Conservation (phyloP, 2,888 invertebrate species). For the Latrodectus elegans region DNA sequence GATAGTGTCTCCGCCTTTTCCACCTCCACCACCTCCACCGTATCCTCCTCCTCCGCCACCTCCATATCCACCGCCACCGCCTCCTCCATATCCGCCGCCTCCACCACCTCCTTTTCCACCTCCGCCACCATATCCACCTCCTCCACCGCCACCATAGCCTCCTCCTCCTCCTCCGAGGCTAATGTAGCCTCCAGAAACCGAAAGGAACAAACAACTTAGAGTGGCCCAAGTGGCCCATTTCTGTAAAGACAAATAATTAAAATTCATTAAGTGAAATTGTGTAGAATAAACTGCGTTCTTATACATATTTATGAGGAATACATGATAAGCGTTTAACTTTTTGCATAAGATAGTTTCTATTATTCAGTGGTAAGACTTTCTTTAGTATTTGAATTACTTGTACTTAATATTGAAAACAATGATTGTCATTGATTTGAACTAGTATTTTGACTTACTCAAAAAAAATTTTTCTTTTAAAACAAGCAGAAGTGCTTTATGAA, state of each 20-base stretch:
- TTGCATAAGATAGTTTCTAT: too few relatives aligned
- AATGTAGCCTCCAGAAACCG: slow-evolving; percentile 40
- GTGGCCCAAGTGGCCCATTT: slow-evolving; percentile 47
- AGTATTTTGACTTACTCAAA: too few relatives aligned
- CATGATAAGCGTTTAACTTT: too few relatives aligned
- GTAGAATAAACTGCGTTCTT: too few relatives aligned
- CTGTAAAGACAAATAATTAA: slow-evolving; percentile 35
- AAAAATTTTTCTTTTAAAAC: too few relatives aligned
- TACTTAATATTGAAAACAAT: too few relatives aligned
- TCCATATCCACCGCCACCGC: slow-evolving; percentile 14
- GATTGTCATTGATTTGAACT: too few relatives aligned
- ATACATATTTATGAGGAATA: too few relatives aligned
- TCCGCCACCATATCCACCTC: slow-evolving; percentile 3
- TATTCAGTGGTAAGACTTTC: too few relatives aligned
- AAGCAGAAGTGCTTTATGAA: too few relatives aligned
- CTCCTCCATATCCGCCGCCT: slow-evolving; percentile 23
- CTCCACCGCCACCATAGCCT: slow-evolving; percentile 22
- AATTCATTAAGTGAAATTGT: too few relatives aligned
- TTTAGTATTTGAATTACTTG: too few relatives aligned
- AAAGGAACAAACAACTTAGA: slow-evolving; percentile 50
- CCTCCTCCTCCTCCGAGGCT: slow-evolving; percentile 16
- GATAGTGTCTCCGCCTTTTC: slow-evolving; percentile 34
- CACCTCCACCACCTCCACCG: background rate
- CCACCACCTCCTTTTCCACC: slow-evolving; percentile 24
- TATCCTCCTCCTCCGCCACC: slow-evolving; percentile 31